Evolutionary conservation across 2,797 vertebrate species (phyloP).

Genomic region (Alosa sapidissima): DNA sequence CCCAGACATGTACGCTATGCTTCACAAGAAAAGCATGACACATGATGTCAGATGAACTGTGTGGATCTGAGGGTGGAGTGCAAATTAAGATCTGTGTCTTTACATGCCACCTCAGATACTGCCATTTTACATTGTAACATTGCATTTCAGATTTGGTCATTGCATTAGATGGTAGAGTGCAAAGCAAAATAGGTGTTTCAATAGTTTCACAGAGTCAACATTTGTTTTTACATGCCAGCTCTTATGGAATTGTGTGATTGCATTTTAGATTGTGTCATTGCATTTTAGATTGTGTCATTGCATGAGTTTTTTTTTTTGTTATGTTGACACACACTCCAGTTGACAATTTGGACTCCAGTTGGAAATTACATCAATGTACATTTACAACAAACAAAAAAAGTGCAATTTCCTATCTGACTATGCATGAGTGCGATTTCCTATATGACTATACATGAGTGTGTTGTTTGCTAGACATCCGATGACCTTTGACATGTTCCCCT

Average conservation of each 20-base stretch:
- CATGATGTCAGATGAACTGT: neutral
- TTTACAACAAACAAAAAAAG: neutral
- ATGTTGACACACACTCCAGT: too few species aligned
- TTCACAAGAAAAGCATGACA: neutral
- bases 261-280: neutral
- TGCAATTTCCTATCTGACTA: conserved; percentile 3
- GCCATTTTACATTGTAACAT: neutral
- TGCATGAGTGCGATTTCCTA: neutral
- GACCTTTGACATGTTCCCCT: neutral
- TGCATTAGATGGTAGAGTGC: too few species aligned
- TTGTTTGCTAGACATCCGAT: conserved; percentile 37
- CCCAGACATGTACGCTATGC: too few species aligned
- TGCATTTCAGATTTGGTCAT: neutral
- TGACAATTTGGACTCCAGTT: too few species aligned
- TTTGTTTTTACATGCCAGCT: too few species aligned
- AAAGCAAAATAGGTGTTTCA: too few species aligned
- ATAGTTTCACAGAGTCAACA: too few species aligned
- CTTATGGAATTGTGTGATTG: too few species aligned
- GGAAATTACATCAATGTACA: too few species aligned
- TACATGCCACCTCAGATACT: neutral
- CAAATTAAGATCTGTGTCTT: neutral
- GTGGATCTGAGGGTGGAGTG: neutral
- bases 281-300: neutral
- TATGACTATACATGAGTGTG: conserved; percentile 18
- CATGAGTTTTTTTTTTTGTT: neutral